A percentile compares a stretch with the other conserved stretches of the same genome.
Conservation (phyloP, 35 echinoderm and acorn worm species). For the Lytechinus pictus region DNA sequence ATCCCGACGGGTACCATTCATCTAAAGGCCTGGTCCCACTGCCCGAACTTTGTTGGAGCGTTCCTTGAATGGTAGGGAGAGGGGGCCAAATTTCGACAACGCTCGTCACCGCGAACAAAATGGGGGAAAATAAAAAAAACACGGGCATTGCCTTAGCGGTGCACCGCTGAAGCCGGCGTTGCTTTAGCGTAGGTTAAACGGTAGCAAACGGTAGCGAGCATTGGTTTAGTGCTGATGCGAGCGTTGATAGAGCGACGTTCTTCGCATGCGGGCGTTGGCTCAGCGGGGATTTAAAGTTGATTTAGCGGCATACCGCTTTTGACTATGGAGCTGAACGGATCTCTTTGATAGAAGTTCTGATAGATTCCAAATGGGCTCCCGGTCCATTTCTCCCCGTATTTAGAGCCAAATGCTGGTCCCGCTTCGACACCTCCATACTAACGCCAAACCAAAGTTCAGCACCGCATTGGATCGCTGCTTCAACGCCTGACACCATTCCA, state of each 20-base stretch:
- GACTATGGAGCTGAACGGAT: too few species aligned
- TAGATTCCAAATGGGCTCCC: too few species aligned
- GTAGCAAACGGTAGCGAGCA: constrained; percentile 35
- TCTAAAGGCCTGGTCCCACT: constrained; percentile 15
- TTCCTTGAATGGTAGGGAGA: constrained; percentile 36
- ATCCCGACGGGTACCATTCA: neutral
- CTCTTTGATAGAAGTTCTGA: too few species aligned
- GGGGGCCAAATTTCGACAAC: constrained; percentile 20
- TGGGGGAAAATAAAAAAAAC: neutral
- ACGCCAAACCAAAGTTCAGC: constrained; percentile 42
- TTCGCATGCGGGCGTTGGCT: too few species aligned
- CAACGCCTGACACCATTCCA: constrained; percentile 20
- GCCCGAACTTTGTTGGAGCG: constrained; percentile 31
- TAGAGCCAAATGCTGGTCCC: neutral
- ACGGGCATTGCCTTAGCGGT: constrained; percentile 36
- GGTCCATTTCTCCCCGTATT: too few species aligned
- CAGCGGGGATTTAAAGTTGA: too few species aligned
- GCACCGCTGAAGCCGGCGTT: constrained; percentile 22
- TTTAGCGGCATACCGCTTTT: too few species aligned
- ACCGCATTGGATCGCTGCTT: constrained; percentile 35
- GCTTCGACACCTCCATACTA: constrained; percentile 25
- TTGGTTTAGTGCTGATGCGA: too few species aligned
- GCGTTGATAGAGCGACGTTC: too few species aligned
- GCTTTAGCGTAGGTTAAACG: constrained; percentile 41
- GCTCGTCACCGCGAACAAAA: too few species aligned